Base-by-base conservation (phyloP, 2,888 invertebrate species). In the Baccha elongata region DNA sequence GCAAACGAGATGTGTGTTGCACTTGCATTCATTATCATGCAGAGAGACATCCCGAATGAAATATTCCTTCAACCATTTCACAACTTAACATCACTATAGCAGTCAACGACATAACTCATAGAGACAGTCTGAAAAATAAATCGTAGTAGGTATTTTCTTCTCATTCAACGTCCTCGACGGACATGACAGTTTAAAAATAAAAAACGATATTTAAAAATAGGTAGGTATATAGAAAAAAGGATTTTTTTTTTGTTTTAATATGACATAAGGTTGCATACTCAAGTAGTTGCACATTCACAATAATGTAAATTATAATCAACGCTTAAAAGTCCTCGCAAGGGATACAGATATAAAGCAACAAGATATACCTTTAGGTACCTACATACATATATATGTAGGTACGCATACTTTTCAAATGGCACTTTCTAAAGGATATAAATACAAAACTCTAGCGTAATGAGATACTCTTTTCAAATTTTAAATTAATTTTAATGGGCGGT, bases 401-500 rank as follows among this genome's bases (percentile, higher is more conserved):
- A 37, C 71, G 75, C 75, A 53, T 75, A 67, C 65, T 67, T 81
- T 81, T 67, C 67, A 71, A 71, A 72, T 46, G 11, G 37, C 26
- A 62, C 62, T 32, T 75, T 75, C 60, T 65, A 75, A 80, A 69
- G 80, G 69, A 65, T 58, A 69, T 71, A 65, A 71, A 75, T 37
- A 67, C 46, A 48, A 75, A 53, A 75, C 37, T 71, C 71, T 75
- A 48, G 71, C 81, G 81, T 81, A 81, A 81, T 81, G 81, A 81
- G 81, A 81, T 81, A 76, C 71, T 81, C 81, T 75, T 81, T 81
- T 81, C 67, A 81, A 72, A 81, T 72, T 75, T 71, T 75, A 81
- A 75, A 75, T 81, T 81, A 76, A 81, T 81, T 81, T 81, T 81
- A 81, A 81, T 75, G 75, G 81, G 67, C 62, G 81, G 75, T 71